phyloP scores from a whole-genome alignment of 2,113 vertebrate species.

The Oxygymnocypris stewartii region DNA sequence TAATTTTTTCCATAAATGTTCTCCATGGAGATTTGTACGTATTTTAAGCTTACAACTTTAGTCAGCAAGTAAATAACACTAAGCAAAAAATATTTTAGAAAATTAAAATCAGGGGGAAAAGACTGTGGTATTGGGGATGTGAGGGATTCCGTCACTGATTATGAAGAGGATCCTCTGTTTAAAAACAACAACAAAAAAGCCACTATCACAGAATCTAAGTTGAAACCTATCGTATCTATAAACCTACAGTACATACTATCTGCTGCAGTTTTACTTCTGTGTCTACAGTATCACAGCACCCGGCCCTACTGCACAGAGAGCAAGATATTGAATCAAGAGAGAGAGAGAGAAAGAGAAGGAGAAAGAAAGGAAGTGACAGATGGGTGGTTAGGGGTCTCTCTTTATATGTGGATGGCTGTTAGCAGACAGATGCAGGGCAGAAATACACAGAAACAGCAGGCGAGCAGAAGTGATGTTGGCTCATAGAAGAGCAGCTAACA shows the following conservation, averaged over 20 bases:
- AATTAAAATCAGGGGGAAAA: neutral
- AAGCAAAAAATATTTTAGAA: neutral
- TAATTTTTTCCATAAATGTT: neutral
- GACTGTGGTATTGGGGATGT: neutral
- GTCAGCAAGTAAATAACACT: neutral
- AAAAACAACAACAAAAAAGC: neutral
- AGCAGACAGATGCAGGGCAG: constrained; percentile 53
- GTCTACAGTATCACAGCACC: neutral
- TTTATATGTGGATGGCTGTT: constrained; percentile 58
- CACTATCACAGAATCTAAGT: neutral
- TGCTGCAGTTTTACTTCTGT: neutral
- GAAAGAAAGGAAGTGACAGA: constrained; percentile 48
- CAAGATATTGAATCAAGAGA: constrained; percentile 1
- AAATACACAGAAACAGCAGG: constrained; percentile 37
- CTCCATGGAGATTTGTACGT: neutral
- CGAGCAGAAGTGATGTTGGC: constrained; percentile 31
- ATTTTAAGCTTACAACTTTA: neutral
- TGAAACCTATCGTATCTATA: neutral
- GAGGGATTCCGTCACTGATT: neutral
- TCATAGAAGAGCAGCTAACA: constrained; percentile 43
- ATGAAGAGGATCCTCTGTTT: neutral
- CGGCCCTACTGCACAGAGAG: constrained; percentile 63
- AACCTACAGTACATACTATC: neutral
- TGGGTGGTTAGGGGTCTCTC: constrained; percentile 60
- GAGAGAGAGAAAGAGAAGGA: neutral